These are phyloP conservation scores for Sturmia bella DNA, from an alignment of 2,888 invertebrate genomes.

Conservation along the genomic window DNA sequence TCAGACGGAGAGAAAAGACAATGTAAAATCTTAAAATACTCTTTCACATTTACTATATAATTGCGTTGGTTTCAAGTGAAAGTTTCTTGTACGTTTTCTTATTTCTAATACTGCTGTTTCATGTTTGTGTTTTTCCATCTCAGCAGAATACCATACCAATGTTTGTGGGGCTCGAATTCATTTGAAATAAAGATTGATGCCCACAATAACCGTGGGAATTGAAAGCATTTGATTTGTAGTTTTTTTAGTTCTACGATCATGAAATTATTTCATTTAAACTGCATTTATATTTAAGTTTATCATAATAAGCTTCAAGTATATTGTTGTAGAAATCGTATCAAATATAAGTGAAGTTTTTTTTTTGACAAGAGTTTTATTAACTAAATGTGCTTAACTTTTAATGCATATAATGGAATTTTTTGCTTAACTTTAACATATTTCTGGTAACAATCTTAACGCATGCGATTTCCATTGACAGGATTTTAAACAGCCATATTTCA, in stretches of 20 bases:
- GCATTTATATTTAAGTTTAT: background rate
- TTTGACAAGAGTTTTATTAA: background rate
- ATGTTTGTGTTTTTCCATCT: background rate
- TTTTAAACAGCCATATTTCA: conserved; percentile 18
- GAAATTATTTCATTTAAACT: conserved; percentile 11
- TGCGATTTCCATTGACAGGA: conserved; percentile 32
- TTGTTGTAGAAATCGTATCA: conserved; percentile 24
- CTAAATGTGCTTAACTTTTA: background rate
- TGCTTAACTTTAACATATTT: background rate
- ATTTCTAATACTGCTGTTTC: conserved; percentile 10
- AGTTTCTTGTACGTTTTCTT: conserved; percentile 42
- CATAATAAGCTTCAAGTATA: background rate
- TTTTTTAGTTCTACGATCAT: conserved; percentile 27
- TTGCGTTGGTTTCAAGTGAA: conserved; percentile 47
- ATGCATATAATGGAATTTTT: background rate
- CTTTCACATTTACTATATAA: background rate
- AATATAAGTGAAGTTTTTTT: no score
- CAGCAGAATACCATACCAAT: conserved; percentile 37
- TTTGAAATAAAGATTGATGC: conserved; percentile 63
- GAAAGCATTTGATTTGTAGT: conserved; percentile 25
- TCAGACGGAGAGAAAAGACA: conserved; percentile 23
- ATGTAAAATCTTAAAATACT: conserved; percentile 5
- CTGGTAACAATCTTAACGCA: background rate
- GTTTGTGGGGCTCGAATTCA: conserved; percentile 15
- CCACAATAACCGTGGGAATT: conserved; percentile 70